Evolutionary conservation across 2,113 vertebrate species (phyloP).

Genomic region (Panthera leo): DNA sequence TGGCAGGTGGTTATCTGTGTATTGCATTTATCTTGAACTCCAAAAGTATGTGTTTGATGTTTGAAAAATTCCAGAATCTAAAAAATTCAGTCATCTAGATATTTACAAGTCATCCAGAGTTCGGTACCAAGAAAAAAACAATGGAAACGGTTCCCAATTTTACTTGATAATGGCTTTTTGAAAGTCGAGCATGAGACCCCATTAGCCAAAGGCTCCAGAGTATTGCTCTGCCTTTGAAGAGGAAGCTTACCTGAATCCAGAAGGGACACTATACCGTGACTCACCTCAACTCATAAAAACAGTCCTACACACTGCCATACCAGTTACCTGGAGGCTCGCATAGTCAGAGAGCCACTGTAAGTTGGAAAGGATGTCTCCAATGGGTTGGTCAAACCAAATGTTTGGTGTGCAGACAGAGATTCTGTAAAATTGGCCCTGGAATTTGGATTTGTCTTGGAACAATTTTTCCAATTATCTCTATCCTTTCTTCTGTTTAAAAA

Average conservation of each 20-base stretch:
- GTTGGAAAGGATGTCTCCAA: fast-evolving
- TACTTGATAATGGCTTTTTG: background rate
- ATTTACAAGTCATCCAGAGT: background rate
- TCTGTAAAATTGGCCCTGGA: background rate
- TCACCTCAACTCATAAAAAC: background rate
- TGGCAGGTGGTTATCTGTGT: background rate
- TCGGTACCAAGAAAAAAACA: background rate
- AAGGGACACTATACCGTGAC: background rate
- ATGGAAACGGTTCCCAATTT: background rate
- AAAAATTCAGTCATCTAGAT: background rate
- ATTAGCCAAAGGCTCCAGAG: background rate
- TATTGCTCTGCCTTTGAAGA: background rate
- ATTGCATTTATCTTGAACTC: background rate
- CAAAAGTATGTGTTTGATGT: background rate
- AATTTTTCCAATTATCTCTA: background rate
- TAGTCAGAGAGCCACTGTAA: fast-evolving
- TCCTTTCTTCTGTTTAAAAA: constrained; percentile 42
- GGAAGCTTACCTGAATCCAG: background rate
- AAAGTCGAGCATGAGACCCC: background rate
- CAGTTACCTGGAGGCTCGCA: background rate
- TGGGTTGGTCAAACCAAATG: background rate
- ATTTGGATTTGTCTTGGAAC: background rate
- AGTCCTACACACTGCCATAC: fast-evolving
- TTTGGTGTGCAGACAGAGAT: background rate
- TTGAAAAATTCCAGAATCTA: background rate